Evolutionary conservation across 2,113 vertebrate species (phyloP).

Genomic region (Eulacestoma nigropectus): DNA sequence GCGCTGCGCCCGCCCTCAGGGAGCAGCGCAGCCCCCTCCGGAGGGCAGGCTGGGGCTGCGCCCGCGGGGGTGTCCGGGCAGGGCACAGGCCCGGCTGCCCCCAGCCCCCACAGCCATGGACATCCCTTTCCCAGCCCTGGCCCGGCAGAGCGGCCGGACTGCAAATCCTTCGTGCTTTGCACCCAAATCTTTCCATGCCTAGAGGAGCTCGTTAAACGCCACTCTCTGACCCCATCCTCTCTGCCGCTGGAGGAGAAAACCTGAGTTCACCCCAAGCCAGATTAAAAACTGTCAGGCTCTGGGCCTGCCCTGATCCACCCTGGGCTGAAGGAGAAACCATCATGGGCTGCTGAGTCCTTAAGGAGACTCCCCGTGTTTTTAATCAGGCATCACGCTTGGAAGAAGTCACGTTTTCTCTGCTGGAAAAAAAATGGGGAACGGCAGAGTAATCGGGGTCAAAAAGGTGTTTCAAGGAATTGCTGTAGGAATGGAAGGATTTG

Average conservation of each 20-base stretch:
- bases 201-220: rapidly evolving
- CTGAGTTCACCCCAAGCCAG: rapidly evolving
- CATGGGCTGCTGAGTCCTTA: rapidly evolving
- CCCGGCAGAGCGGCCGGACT: background rate
- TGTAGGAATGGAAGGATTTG: background rate
- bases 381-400: no score
- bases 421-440: rapidly evolving
- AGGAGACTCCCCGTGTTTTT: rapidly evolving
- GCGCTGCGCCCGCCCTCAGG: rapidly evolving
- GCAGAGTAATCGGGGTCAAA: rapidly evolving
- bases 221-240: rapidly evolving
- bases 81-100: no score
- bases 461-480: background rate
- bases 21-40: no score
- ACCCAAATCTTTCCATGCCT: rapidly evolving
- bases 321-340: background rate
- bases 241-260: rapidly evolving
- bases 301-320: background rate
- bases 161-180: rapidly evolving
- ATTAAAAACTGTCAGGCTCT: rapidly evolving
- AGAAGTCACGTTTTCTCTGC: background rate
- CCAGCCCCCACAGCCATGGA: background rate
- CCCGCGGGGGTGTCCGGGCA: background rate
- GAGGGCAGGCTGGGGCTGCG: background rate
- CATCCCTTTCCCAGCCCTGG: rapidly evolving